phyloP scores from a whole-genome alignment of 92 coral and sea anemone genomes.

The Diadumene lineata region DNA sequence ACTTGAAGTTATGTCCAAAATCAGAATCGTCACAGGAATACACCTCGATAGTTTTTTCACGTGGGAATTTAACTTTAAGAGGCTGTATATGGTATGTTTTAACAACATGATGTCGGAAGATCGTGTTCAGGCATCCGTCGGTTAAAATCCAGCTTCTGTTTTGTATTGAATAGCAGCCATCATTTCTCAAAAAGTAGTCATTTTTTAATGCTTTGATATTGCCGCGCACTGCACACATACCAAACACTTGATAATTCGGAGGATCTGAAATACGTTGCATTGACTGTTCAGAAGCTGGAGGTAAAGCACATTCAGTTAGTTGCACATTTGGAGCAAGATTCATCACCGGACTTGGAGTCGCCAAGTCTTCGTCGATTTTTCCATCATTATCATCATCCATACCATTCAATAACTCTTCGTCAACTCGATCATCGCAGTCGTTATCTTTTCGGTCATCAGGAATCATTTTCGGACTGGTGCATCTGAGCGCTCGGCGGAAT shows the following conservation, averaged over 20 bases:
- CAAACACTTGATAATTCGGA: constrained; percentile 20
- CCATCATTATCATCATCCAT: constrained; percentile 89
- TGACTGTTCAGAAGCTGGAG: neutral
- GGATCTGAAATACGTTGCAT: too few relatives aligned
- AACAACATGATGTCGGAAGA: constrained; percentile 51
- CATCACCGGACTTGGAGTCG: constrained; percentile 54
- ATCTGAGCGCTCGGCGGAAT: constrained; percentile 21
- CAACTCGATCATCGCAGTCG: constrained; percentile 84
- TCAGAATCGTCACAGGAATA: neutral
- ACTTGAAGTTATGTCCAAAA: neutral
- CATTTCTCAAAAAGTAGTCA: constrained; percentile 8
- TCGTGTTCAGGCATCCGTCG: constrained; percentile 79
- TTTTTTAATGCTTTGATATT: neutral
- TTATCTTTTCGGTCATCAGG: constrained; percentile 87
- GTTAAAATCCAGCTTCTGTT: constrained; percentile 67
- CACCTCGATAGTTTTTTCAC: too few relatives aligned
- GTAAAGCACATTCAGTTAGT: constrained; percentile 6
- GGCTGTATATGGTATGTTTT: constrained; percentile 31
- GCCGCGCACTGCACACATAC: constrained; percentile 71
- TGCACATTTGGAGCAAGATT: constrained; percentile 6
- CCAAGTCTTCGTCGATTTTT: constrained; percentile 83
- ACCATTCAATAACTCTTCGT: constrained; percentile 84
- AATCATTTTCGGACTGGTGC: constrained; percentile 13
- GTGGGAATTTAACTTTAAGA: constrained; percentile 49
- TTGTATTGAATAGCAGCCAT: constrained; percentile 37